Evolutionary conservation across 2,888 invertebrate species (phyloP), one percentile per base, ranked within the genome.

Genomic region (Julus scandinavius): DNA sequence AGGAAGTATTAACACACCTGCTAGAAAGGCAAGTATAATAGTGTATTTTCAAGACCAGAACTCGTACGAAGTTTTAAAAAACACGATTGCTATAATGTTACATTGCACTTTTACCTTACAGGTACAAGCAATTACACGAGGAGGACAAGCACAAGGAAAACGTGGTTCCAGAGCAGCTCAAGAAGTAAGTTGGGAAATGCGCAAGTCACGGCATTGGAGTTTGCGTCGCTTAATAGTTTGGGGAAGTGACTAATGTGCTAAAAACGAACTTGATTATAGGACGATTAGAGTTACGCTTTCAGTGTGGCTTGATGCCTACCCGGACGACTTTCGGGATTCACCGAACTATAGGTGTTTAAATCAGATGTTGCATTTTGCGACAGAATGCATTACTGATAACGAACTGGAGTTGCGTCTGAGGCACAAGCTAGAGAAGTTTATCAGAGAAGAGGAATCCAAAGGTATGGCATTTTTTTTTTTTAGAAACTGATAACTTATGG

Each of bases 291-390:
- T 97, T 90, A 96, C 97, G 89, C 94, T 99, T 90, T 97, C 98
- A 92, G 98, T 99, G 85, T 99, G 99, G 99, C 93, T 99, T 92
- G 99, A 99, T 93, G 96, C 97, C 89, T 99, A 98, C 93, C 97
- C 98, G 80, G 98, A 99, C 93, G 99, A 99, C 93, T 96, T 97
- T 93, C 95, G 95, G 89, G 96, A 96, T 90, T 94, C 96, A 72
- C 96, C 97, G 87, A 94, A 95, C 91, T 96, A 96, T 92, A 94
- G 95, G 87, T 95, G 96, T 91, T 95, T 99, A 91, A 94, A 95
- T 90, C 95, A 96, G 92, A 94, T 99, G 90, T 94, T 97, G 91
- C 95, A 95, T 91, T 98, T 99, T 93, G 96, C 97, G 89, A 95
- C 95, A 91, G 95, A 95, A 91, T 95, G 96, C 90, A 93, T 97